Evolutionary conservation across 2,797 vertebrate species (phyloP), one percentile per base, ranked within the genome.

Genomic region (Falco rusticolus): DNA sequence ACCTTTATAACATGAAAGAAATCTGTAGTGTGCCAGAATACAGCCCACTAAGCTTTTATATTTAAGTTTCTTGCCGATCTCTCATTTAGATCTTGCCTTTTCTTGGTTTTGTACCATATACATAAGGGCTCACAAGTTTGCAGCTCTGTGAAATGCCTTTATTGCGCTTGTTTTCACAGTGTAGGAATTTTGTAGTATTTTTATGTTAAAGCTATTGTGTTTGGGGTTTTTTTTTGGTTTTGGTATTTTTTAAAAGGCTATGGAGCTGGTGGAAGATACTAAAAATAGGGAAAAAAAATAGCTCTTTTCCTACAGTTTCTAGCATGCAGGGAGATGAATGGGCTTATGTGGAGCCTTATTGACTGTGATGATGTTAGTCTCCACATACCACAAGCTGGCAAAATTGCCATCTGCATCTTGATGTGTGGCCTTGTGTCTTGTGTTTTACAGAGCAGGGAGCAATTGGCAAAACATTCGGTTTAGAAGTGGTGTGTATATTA

Each of bases 381-480:
- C 29, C 34, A 2, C 12, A 0, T 20, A 12, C 56, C 63, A 15
- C 1, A 2, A 34, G n/a, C 68, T 1, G 6, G n/a, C 61, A 65
- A 66, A 71, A 11, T 0, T 71, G 50, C 54, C 9, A 4, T 39
- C 63, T 5, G 64, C 43, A 11, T n/a, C 79, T 25, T 16, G 54
- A n/a, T 20, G 37, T 7, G 20, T 10, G 29, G 31, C 66, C 70
- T 33, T 7, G 28, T 31, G 57, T 59, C 15, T 3, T 5, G 41
- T 28, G 33, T 84, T n/a, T 43, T 33, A 15, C 5, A 5, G 39
- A 45, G 39, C 41, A 53, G 33, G 6, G 45, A 65, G 28, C 84
- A 12, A 24, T 33, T 7, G 2, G 43, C 10, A 39, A 13, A 29
- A 2, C 1, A 0, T 47, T 47, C 14, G 0, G 0, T 51, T 34